Evolutionary conservation across 2,113 vertebrate genomes (phyloP), one percentile per base, ranked within the genome.

Genomic region (Thunnus maccoyii): DNA sequence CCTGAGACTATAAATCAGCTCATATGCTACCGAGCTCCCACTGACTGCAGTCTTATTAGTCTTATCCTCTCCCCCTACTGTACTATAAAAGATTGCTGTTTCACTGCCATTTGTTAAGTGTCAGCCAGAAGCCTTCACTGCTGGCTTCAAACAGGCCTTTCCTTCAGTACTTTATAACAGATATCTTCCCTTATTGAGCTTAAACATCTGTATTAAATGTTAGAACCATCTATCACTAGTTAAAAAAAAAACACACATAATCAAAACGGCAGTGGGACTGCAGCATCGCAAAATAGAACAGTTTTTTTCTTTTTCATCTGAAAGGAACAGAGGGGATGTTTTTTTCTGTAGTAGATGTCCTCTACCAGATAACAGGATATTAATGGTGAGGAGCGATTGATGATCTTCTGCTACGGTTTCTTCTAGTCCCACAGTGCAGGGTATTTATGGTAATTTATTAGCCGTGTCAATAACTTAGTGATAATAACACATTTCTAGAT

Each of bases 1-100:
- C 57, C 18, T 1, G 46, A 54, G 63, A 76, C 68, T 75, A 73
- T 86, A 72, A 80, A 86, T 90, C 72, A 82, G 68, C 66, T 60
- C 50, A 65, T 69, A 68, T 78, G 16, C 57, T 72, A 64, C 61
- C 22, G 22, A 54, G 80, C 73, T 78, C 55, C 64, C 57, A 72
- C 44, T 52, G 68, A 76, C 70, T 55, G 56, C 52, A 70, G 70
- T 54, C 77, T 75, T 86, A 88, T 86, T 84, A 79, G 50, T 80
- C 75, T 70, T 46, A 61, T 82, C 80, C 78, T 70, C 62, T 30
- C 55, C 75, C 76, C 20, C 77, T 64, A 72, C 56, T 70, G 52
- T 80, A 83, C 64, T 58, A 76, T 72, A 64, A 86, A 63, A 61
- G 27, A 83, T 57, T 48, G 51, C 74, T 54, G 72, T 55, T 22